phyloP scores from a whole-genome alignment of 1,140 invertebrate genomes.

The Drosophila micromelanica region DNA sequence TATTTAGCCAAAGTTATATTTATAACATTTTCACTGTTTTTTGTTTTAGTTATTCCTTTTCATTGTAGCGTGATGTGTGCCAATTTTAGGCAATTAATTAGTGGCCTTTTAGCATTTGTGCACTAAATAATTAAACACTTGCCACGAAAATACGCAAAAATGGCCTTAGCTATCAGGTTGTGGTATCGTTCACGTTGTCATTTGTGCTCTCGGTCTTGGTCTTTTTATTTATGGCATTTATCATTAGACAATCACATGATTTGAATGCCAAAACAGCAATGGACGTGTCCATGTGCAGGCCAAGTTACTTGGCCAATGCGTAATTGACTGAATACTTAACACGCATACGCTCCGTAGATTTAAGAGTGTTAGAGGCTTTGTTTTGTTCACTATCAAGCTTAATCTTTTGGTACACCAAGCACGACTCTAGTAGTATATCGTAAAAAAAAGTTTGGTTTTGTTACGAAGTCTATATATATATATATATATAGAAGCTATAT shows the following conservation, averaged over 20 bases:
- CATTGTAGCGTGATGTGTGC: constrained; percentile 6
- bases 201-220: constrained; percentile 12
- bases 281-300: constrained; percentile 43
- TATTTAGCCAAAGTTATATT: constrained; percentile 7
- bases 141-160: constrained; percentile 23
- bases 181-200: constrained; percentile 20
- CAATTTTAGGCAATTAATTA: constrained; percentile 34
- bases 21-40: constrained; percentile 4
- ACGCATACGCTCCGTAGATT: constrained; percentile 10
- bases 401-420: constrained; percentile 8
- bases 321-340: constrained; percentile 20
- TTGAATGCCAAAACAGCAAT: constrained; percentile 60
- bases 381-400: neutral
- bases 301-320: constrained; percentile 32
- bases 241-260: constrained; percentile 66
- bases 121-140: constrained; percentile 43
- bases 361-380: neutral
- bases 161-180: constrained; percentile 20
- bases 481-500: no score
- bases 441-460: neutral
- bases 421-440: neutral
- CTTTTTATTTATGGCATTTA: constrained; percentile 65
- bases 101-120: constrained; percentile 29
- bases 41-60: constrained; percentile 5
- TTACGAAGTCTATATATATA: neutral